A percentile compares a stretch with the other conserved stretches of the same genome.
phyloP scores from a whole-genome alignment of 2,113 vertebrate genomes.

The Stigmatopora argus region DNA sequence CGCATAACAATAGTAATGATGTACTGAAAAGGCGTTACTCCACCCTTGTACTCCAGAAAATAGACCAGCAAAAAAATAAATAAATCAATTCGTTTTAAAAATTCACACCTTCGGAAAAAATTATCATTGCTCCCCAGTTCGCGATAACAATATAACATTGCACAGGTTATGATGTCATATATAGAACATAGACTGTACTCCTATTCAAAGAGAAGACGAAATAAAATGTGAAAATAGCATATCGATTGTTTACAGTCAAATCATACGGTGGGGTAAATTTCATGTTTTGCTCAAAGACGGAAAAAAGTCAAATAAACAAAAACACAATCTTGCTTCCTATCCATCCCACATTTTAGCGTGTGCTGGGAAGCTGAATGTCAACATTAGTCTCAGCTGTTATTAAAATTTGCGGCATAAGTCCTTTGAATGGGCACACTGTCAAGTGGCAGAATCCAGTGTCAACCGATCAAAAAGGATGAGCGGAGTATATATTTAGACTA shows the following conservation, averaged over 20 bases:
- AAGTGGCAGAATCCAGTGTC: constrained; percentile 64
- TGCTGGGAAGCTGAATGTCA: constrained; percentile 64
- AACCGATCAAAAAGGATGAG: constrained; percentile 71
- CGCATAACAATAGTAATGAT: no score
- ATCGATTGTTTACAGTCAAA: not conserved
- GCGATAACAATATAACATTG: no score
- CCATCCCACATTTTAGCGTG: constrained; percentile 19
- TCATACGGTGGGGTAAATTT: not conserved
- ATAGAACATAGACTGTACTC: not conserved
- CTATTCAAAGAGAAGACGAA: not conserved
- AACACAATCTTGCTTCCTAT: not conserved
- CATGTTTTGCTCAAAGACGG: not conserved
- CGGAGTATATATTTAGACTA: constrained; percentile 65
- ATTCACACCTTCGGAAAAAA: no score
- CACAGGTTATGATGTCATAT: no score
- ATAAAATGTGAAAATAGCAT: not conserved
- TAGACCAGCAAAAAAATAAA: no score
- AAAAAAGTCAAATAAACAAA: not conserved
- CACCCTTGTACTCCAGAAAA: no score
- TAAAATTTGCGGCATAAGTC: constrained; percentile 62
- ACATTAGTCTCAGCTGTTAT: constrained; percentile 58
- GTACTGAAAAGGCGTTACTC: no score
- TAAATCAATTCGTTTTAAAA: no score
- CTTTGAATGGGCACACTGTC: constrained; percentile 63
- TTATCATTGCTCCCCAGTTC: no score